Evolutionary conservation across 35 echinoderm and acorn worm genomes (phyloP), one percentile per base, ranked within the genome.

Genomic region (Eucidaris tribuloides): DNA sequence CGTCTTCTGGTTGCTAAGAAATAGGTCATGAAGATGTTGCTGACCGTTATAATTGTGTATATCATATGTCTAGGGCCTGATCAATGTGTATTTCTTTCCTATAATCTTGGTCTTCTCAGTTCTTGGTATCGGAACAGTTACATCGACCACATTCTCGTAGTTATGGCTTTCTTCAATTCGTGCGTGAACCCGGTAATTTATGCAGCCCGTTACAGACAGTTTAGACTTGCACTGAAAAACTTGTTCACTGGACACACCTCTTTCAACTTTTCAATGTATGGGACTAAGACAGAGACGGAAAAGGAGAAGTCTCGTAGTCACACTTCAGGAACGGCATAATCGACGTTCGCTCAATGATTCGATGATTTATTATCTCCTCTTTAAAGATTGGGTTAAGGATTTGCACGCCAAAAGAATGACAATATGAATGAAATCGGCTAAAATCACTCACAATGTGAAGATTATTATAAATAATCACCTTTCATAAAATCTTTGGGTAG

Each of bases 101-200:
- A 61, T 45, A 89, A 89, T 46, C 38, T 76, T 61, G 87, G 87
- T 24, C 20, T 80, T 1, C 22, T 81, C 3, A 17, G 42, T 18
- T 15, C 1, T 0, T n/a, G 17, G 3, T 82, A 58, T 60, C 65
- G 82, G 9, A 72, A 41, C 25, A 32, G 78, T 31, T 56, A 56
- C 42, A 19, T 82, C 0, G 56, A 76, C 46, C 45, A 36, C 13
- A 20, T 63, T 33, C 68, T 89, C 79, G 61, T 89, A 7, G 46
- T 82, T 17, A 23, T 89, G 45, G 80, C 78, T 1, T 89, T 89
- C 42, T 41, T 89, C 15, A 89, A 89, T 57, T 89, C 87, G 0
- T 82, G 78, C 45, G 58, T 74, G 33, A 83, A 89, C 42, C 79
- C 87, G 42, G 81, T 89, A 28, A 89, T 89, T 63, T 89, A 89